phyloP scores from a whole-genome alignment of 2,888 invertebrate species.

The Prosapia bicincta region DNA sequence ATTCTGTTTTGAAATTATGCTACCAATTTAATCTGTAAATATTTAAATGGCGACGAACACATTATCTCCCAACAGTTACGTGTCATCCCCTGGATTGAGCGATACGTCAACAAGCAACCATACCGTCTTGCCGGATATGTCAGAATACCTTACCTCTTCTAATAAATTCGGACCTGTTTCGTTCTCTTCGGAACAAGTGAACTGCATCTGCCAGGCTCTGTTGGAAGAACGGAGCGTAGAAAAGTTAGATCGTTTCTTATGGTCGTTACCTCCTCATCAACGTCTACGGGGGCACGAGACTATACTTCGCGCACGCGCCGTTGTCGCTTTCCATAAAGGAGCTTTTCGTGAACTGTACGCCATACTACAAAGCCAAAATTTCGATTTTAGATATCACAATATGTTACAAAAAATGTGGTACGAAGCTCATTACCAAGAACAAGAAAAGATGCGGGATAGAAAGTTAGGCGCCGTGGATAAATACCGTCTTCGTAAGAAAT shows the following conservation, averaged over 20 bases:
- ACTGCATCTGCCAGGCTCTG: conserved; percentile 91
- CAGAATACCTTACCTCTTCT: conserved; percentile 1
- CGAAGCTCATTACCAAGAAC: conserved; percentile 90
- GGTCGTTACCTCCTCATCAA: conserved; percentile 78
- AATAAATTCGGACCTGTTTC: conserved; percentile 21
- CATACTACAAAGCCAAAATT: conserved; percentile 85
- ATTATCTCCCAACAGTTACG: conserved; percentile 13
- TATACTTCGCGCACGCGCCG: conserved; percentile 81
- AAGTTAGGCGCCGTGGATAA: conserved; percentile 95
- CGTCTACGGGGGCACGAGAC: conserved; percentile 80
- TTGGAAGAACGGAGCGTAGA: conserved; percentile 93
- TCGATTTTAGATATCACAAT: conserved; percentile 79
- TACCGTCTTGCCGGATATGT: conserved; percentile 11
- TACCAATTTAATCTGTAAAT: background rate
- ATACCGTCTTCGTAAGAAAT: conserved; percentile 90
- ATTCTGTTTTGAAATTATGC: background rate
- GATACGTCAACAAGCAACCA: conserved; percentile 15
- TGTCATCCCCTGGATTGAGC: conserved; percentile 15
- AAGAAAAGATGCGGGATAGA: conserved; percentile 82
- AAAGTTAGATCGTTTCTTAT: conserved; percentile 78
- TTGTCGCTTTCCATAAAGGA: conserved; percentile 86
- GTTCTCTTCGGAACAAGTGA: conserved; percentile 66
- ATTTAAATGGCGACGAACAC: background rate
- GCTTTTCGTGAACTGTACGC: conserved; percentile 87
- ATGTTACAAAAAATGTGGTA: conserved; percentile 93